Evolutionary conservation across 92 coral and sea anemone genomes (phyloP).

Genomic region (Epizoanthus ramosus): DNA sequence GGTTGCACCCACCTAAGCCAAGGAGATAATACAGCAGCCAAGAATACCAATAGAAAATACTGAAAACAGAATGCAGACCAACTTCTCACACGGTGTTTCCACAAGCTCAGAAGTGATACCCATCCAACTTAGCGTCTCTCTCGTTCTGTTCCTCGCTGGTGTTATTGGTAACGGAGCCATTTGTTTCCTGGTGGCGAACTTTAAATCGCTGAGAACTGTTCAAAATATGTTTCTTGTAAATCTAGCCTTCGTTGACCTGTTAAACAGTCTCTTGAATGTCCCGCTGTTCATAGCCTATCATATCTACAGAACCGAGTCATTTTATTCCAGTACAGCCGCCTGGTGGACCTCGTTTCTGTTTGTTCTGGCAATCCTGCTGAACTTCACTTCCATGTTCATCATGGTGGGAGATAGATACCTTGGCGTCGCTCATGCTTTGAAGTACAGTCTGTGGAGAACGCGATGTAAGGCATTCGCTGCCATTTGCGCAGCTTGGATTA

Average conservation of each 20-base stretch:
- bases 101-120: not conserved
- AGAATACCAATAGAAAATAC: no score
- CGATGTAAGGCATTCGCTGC: not conserved
- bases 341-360: constrained; percentile 13
- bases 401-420: not conserved
- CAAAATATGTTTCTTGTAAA: constrained; percentile 11
- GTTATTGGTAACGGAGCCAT: constrained; percentile 6
- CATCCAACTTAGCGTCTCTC: not conserved
- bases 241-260: constrained; percentile 2
- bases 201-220: constrained; percentile 1
- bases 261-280: not conserved
- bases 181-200: not conserved
- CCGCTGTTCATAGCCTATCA: not conserved
- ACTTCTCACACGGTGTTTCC: not conserved
- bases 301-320: not conserved
- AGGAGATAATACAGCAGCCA: no score
- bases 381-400: constrained; percentile 1
- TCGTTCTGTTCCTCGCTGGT: not conserved
- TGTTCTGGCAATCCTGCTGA: not conserved
- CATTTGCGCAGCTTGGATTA: not conserved
- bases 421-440: not conserved
- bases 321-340: not conserved
- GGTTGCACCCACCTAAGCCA: no score
- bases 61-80: not conserved
- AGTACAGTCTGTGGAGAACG: not conserved